phyloP scores from a whole-genome alignment of 2,888 invertebrate genomes.

The Xestoiulus laeticollis region DNA sequence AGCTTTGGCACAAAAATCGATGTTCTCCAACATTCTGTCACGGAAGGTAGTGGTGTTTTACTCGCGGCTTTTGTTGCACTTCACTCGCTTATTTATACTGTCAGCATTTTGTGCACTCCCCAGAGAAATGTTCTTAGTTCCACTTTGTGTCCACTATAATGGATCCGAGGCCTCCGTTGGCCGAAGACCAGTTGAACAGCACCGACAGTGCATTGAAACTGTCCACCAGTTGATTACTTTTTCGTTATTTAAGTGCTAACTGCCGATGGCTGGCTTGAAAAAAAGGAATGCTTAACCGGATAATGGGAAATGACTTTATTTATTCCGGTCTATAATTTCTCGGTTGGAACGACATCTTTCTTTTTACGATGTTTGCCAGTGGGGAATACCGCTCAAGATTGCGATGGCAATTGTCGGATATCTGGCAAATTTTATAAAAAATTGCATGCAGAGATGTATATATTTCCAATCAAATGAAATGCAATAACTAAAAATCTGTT shows the following conservation, averaged over 20 bases:
- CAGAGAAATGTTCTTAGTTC: constrained; percentile 40
- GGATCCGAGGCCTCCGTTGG: background rate
- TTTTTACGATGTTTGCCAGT: background rate
- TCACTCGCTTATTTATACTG: constrained; percentile 31
- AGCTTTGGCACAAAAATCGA: constrained; percentile 30
- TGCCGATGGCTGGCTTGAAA: background rate
- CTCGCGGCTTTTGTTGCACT: background rate
- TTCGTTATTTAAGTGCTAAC: constrained; percentile 16
- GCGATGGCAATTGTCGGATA: no score
- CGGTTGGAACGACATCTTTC: background rate
- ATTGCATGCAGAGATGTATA: no score
- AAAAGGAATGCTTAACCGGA: background rate
- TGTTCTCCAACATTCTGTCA: background rate
- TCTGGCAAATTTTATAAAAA: no score
- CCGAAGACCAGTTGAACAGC: constrained; percentile 24
- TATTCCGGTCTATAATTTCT: constrained; percentile 11
- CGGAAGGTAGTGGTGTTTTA: constrained; percentile 3
- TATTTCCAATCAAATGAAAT: no score
- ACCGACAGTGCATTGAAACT: background rate
- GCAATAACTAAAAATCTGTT: no score
- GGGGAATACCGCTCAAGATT: background rate
- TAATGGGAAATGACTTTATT: constrained; percentile 9
- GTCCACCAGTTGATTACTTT: constrained; percentile 40
- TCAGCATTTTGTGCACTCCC: constrained; percentile 6
- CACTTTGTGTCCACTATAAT: constrained; percentile 38